A percentile compares a stretch with the other conserved stretches of the same genome.
phyloP scores from a whole-genome alignment of 1,140 invertebrate genomes.

The Pseudomyrmex flavicornis region DNA sequence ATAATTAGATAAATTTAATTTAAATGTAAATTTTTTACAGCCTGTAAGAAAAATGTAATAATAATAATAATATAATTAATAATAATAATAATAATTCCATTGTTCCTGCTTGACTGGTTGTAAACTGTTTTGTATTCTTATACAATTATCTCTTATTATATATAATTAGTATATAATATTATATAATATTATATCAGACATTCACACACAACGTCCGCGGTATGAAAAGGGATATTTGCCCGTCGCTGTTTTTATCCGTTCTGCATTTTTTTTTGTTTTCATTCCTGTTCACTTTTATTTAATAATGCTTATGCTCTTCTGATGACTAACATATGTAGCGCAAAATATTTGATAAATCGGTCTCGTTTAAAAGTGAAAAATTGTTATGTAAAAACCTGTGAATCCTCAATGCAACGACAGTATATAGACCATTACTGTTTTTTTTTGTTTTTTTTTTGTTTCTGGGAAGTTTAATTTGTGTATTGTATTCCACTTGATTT shows the following conservation, averaged over 20 bases:
- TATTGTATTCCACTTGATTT: slow-evolving; percentile 79
- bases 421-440: slow-evolving; percentile 78
- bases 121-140: slow-evolving; percentile 82
- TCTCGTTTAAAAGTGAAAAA: slow-evolving; percentile 83
- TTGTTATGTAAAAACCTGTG: slow-evolving; percentile 81
- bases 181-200: slow-evolving; percentile 82
- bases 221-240: slow-evolving; percentile 77
- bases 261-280: slow-evolving; percentile 61
- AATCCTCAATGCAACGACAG: slow-evolving; percentile 80
- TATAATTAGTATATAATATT: slow-evolving; percentile 81
- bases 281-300: slow-evolving; percentile 67
- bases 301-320: slow-evolving; percentile 69
- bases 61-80: slow-evolving; percentile 76
- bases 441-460: slow-evolving; percentile 67
- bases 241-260: slow-evolving; percentile 54
- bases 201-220: slow-evolving; percentile 82
- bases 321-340: slow-evolving; percentile 76
- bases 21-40: slow-evolving; percentile 84
- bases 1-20: slow-evolving; percentile 85
- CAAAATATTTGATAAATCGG: slow-evolving; percentile 78
- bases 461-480: slow-evolving; percentile 79
- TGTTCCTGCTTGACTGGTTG: slow-evolving; percentile 81
- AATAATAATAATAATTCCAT: slow-evolving; percentile 79
- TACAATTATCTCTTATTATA: slow-evolving; percentile 83
- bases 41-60: slow-evolving; percentile 83